Evolutionary conservation across 1,140 invertebrate species (phyloP).

Genomic region (Gonatopus flavifemur): DNA sequence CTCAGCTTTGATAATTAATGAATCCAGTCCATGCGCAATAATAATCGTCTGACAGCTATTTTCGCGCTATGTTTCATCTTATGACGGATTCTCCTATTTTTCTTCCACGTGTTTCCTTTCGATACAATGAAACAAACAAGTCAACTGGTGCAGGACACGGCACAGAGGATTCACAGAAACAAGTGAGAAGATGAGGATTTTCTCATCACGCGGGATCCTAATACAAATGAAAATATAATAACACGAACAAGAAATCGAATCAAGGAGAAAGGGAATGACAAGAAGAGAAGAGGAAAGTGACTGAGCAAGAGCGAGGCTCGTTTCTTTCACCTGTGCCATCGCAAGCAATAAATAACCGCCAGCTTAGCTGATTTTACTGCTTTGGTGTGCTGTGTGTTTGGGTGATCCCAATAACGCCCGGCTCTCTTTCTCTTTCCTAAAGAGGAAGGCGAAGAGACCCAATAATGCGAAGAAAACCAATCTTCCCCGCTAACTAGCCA

Average conservation of each 20-base stretch:
- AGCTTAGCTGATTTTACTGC: conserved; percentile 57
- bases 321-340: conserved; percentile 56
- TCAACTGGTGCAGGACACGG: neutral
- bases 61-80: too few species aligned
- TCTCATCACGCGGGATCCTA: too few species aligned
- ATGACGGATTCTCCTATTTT: too few species aligned
- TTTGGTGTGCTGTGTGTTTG: conserved; percentile 50
- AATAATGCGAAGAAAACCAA: conserved; percentile 51
- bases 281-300: neutral
- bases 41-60: too few species aligned
- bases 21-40: too few species aligned
- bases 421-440: too few species aligned
- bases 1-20: too few species aligned
- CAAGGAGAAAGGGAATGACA: neutral
- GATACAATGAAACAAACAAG: conserved; percentile 1
- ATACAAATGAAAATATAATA: too few species aligned
- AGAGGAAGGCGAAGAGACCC: conserved; percentile 39
- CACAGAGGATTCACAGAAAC: conserved; percentile 5
- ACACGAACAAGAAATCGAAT: conserved; percentile 8
- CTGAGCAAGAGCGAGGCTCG: conserved; percentile 19
- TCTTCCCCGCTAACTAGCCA: conserved; percentile 57
- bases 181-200: neutral
- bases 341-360: conserved; percentile 59
- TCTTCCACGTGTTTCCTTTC: neutral
- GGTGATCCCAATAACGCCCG: conserved; percentile 50